Percentiles rank a stretch among this genome's conserved stretches.
Evolutionary conservation across 2,888 invertebrate genomes (phyloP).

Genomic region (Chesias legatella): DNA sequence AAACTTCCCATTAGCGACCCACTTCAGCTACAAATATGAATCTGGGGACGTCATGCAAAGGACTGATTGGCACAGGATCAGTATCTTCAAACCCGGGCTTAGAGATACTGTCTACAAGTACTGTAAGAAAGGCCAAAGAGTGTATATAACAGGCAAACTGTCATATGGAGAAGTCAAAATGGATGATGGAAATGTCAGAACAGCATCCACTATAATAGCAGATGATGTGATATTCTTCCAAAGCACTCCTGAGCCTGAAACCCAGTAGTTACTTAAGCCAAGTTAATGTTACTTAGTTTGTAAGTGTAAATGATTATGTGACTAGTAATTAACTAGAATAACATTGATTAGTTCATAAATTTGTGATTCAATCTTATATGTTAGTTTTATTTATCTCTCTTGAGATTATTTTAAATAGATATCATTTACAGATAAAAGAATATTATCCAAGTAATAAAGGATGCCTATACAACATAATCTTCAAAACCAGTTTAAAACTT

Average conservation of each 20-base stretch:
- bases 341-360: slow-evolving; percentile 9
- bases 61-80: slow-evolving; percentile 95
- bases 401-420: too few relatives aligned
- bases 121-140: slow-evolving; percentile 91
- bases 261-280: slow-evolving; percentile 1
- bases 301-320: slow-evolving; percentile 34
- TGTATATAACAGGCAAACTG: slow-evolving; percentile 89
- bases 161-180: slow-evolving; percentile 92
- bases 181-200: slow-evolving; percentile 85
- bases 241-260: slow-evolving; percentile 40
- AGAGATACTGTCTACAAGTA: slow-evolving; percentile 89
- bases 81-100: slow-evolving; percentile 91
- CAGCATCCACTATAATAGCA: slow-evolving; percentile 90
- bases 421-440: too few relatives aligned
- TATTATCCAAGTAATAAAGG: too few relatives aligned
- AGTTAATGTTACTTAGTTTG: slow-evolving; percentile 29
- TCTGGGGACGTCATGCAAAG: slow-evolving; percentile 90
- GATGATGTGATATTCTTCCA: slow-evolving; percentile 93
- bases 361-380: too few relatives aligned
- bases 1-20: slow-evolving; percentile 94
- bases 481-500: too few relatives aligned
- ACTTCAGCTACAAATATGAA: slow-evolving; percentile 90
- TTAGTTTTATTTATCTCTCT: too few relatives aligned
- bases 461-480: too few relatives aligned
- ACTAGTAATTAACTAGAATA: slow-evolving; percentile 10